phyloP scores from a whole-genome alignment of 2,797 vertebrate genomes.

The Anableps anableps region DNA sequence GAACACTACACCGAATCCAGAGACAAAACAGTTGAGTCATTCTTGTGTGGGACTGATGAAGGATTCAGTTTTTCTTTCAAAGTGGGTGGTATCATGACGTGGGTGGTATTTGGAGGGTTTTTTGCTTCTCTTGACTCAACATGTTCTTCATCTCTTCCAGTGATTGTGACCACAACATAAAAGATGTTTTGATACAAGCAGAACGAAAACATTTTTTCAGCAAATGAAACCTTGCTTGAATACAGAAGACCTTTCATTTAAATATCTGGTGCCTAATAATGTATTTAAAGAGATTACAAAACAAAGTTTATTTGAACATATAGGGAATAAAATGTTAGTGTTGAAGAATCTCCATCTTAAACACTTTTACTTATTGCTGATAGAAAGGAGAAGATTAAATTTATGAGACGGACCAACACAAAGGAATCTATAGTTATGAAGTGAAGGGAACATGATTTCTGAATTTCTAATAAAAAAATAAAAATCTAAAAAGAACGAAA shows the following conservation, averaged over 20 bases:
- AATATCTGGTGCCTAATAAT: background rate
- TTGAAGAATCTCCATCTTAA: no score
- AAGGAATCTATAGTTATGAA: no score
- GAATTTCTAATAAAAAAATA: no score
- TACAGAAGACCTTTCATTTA: background rate
- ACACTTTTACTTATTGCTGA: background rate
- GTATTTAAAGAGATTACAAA: background rate
- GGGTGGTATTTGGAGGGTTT: constrained; percentile 65
- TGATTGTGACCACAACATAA: background rate
- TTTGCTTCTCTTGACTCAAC: constrained; percentile 48
- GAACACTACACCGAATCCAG: constrained; percentile 18
- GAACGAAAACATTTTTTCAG: background rate
- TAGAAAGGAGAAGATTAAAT: background rate
- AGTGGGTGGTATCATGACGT: constrained; percentile 70
- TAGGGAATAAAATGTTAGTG: background rate
- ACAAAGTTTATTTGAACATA: background rate
- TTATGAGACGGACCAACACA: background rate
- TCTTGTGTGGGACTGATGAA: constrained; percentile 31
- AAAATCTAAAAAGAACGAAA: no score
- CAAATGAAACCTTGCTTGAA: background rate
- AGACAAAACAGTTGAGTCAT: constrained; percentile 46
- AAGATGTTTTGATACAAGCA: background rate
- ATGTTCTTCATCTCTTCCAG: constrained; percentile 31
- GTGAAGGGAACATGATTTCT: no score
- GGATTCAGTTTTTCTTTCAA: constrained; percentile 50